A percentile compares a stretch with the other conserved stretches of the same genome.
Conservation (phyloP, 2,797 vertebrate species). For the Tachyglossus aculeatus region DNA sequence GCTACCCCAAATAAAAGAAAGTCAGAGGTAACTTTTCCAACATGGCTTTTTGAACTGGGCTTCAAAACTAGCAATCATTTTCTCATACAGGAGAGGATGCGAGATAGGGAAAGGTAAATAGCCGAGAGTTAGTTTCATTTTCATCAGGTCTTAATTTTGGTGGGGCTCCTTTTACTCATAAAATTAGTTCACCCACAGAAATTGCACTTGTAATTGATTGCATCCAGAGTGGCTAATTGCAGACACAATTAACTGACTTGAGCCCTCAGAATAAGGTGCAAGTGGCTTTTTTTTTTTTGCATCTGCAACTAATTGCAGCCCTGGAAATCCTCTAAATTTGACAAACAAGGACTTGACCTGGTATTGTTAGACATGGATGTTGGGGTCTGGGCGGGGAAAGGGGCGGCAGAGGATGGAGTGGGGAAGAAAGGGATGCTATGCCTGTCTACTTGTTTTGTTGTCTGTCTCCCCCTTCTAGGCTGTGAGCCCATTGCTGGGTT, state of each 20-base stretch:
- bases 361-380: no score
- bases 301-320: slow-evolving; percentile 27
- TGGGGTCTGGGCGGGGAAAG: background rate
- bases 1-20: no score
- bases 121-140: background rate
- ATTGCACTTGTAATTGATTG: slow-evolving; percentile 56
- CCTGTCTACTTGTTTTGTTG: no score
- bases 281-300: slow-evolving; percentile 23
- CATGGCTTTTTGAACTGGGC: background rate
- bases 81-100: background rate
- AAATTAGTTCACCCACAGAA: slow-evolving; percentile 55
- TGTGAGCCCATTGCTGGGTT: no score
- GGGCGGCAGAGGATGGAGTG: no score
- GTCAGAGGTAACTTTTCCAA: no score
- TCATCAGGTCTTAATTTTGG: slow-evolving; percentile 26
- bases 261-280: slow-evolving; percentile 32
- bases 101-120: background rate
- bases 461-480: no score
- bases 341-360: background rate
- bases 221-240: slow-evolving; percentile 48
- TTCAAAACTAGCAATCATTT: background rate
- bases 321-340: background rate
- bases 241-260: slow-evolving; percentile 32
- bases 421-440: no score
- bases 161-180: slow-evolving; percentile 31